These are phyloP conservation scores for Listronotus oregonensis DNA, from an alignment of 1,140 invertebrate species.

Conservation along the genomic window DNA sequence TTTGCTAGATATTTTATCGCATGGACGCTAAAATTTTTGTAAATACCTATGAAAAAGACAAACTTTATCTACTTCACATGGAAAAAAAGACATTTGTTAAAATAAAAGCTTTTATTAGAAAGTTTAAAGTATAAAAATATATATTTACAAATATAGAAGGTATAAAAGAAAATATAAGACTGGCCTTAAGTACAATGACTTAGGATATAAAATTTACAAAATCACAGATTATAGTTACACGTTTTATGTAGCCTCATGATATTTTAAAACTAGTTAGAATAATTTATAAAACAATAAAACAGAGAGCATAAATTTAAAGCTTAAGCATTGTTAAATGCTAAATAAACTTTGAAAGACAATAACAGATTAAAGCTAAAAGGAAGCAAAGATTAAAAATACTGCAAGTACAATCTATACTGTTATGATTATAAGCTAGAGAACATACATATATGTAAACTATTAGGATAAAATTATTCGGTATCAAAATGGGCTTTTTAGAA, in stretches of 20 bases:
- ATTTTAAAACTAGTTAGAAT: neutral
- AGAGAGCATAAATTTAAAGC: constrained; percentile 11
- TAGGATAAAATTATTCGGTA: no score
- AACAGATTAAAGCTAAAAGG: constrained; percentile 1
- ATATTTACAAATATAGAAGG: constrained; percentile 1
- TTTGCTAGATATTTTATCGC: no score
- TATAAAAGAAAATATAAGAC: constrained; percentile 15
- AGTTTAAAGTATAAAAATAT: constrained; percentile 19
- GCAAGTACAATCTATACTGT: no score
- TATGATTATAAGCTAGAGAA: no score
- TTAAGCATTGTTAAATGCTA: neutral
- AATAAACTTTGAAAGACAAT: constrained; percentile 10
- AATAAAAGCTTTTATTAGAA: neutral
- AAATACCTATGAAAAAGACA: no score
- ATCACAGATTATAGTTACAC: constrained; percentile 21
- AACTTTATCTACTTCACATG: no score
- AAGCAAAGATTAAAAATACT: constrained; percentile 31
- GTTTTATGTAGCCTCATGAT: constrained; percentile 19
- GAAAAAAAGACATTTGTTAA: neutral
- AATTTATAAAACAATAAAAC: neutral
- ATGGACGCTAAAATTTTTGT: no score
- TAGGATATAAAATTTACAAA: constrained; percentile 13
- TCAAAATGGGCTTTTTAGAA: no score
- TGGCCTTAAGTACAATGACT: constrained; percentile 19
- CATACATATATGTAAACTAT: no score